Evolutionary conservation across 2,797 vertebrate genomes (phyloP).

Genomic region (Gymnothorax javanicus): DNA sequence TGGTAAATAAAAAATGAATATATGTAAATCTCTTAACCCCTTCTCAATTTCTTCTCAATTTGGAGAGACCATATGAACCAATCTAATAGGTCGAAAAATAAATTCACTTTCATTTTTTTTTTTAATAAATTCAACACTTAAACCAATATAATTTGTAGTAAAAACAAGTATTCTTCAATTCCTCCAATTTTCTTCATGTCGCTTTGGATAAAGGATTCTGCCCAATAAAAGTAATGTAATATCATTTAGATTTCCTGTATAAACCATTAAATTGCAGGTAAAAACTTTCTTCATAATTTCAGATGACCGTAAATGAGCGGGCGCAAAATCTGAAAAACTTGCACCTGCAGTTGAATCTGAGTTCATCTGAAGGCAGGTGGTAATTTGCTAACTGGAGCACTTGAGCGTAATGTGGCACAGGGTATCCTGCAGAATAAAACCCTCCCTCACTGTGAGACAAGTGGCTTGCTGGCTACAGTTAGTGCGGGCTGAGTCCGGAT

Average conservation of each 20-base stretch:
- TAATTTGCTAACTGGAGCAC: not conserved
- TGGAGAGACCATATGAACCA: not conserved
- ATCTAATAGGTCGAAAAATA: too few species aligned
- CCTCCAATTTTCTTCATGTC: too few species aligned
- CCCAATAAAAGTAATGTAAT: too few species aligned
- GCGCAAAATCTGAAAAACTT: not conserved
- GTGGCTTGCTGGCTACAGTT: not conserved
- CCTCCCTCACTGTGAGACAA: not conserved
- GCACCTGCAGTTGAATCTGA: not conserved
- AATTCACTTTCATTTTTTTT: too few species aligned
- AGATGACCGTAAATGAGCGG: not conserved
- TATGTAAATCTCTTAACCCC: not conserved
- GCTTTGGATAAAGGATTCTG: too few species aligned
- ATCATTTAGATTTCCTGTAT: too few species aligned
- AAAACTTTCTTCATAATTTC: not conserved
- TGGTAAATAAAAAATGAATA: too few species aligned
- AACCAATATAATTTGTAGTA: too few species aligned
- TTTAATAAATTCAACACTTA: too few species aligned
- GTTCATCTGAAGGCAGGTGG: not conserved
- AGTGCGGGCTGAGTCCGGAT: not conserved
- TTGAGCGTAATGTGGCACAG: not conserved
- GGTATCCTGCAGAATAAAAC: not conserved
- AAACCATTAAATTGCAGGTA: not conserved
- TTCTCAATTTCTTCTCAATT: not conserved
- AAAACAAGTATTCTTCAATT: too few species aligned